Conservation (phyloP, 2,113 vertebrate genomes). For the Paedocypris sp. region DNA sequence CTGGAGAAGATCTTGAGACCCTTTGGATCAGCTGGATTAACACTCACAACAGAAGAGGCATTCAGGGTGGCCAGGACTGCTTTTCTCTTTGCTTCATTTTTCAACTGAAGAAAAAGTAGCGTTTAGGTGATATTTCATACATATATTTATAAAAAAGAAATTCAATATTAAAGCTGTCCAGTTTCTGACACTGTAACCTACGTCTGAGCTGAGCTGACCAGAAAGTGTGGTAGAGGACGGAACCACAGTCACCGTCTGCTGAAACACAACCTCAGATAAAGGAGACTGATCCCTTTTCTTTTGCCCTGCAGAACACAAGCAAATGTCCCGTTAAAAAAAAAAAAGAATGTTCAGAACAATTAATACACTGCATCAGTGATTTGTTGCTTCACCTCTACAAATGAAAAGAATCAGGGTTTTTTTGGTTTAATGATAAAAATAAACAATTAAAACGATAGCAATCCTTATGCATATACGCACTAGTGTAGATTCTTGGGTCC, state of each 20-base stretch:
- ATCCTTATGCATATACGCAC: no score
- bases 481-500: no score
- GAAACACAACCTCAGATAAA: slow-evolving; percentile 52
- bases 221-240: slow-evolving; percentile 41
- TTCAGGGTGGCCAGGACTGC: slow-evolving; percentile 63
- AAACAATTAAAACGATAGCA: no score
- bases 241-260: slow-evolving; percentile 55
- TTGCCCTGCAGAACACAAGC: slow-evolving; percentile 33
- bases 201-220: slow-evolving; percentile 52
- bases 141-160: no score
- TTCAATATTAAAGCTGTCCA: not conserved
- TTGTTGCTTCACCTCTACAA: no score
- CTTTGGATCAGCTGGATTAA: slow-evolving; percentile 42
- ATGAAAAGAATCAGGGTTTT: no score
- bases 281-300: slow-evolving; percentile 47
- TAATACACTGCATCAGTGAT: no score
- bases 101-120: slow-evolving; percentile 48
- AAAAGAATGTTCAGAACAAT: no score
- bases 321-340: no score
- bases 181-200: slow-evolving; percentile 41
- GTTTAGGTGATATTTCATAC: no score
- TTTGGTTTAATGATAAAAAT: no score
- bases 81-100: slow-evolving; percentile 78
- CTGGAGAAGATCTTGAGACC: slow-evolving; percentile 36
- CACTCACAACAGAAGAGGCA: slow-evolving; percentile 43